Evolutionary conservation across 2,113 vertebrate species (phyloP).

Genomic region (Phalacrocorax carbo): DNA sequence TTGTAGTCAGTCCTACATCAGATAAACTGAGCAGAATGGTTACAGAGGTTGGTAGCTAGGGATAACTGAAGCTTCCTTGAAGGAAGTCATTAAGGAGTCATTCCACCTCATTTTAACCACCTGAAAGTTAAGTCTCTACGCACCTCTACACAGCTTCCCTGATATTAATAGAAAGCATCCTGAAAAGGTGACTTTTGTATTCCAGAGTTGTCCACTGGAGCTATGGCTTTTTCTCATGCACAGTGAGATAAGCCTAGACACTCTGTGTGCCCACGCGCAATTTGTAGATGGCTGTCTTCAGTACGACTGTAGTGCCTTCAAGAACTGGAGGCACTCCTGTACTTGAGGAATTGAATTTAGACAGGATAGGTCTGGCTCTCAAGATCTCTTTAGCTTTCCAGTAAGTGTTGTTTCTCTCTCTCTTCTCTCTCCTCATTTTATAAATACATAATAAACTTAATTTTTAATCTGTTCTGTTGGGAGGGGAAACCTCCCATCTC

Average conservation of each 20-base stretch:
- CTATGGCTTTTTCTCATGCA: background rate
- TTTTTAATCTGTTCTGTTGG: background rate
- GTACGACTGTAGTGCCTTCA: background rate
- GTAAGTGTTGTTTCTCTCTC: background rate
- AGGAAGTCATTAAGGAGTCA: background rate
- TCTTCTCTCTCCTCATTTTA: background rate
- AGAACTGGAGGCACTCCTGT: background rate
- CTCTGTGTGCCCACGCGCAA: background rate
- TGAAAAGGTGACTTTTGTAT: background rate
- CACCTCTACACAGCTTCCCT: background rate
- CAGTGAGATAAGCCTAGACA: background rate
- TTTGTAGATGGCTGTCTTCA: background rate
- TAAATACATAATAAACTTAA: background rate
- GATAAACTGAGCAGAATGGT: background rate
- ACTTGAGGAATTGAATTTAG: background rate
- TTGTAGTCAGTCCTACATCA: accelerated
- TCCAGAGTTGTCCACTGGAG: background rate
- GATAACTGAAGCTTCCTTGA: background rate
- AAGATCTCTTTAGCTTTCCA: background rate
- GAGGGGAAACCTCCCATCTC: background rate
- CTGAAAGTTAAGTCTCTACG: background rate
- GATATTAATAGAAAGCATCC: background rate
- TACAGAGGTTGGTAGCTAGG: background rate
- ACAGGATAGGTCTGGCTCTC: background rate
- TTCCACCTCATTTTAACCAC: background rate